Evolutionary conservation across 2,888 invertebrate species (phyloP).

Genomic region (Blastobasis adustella): DNA sequence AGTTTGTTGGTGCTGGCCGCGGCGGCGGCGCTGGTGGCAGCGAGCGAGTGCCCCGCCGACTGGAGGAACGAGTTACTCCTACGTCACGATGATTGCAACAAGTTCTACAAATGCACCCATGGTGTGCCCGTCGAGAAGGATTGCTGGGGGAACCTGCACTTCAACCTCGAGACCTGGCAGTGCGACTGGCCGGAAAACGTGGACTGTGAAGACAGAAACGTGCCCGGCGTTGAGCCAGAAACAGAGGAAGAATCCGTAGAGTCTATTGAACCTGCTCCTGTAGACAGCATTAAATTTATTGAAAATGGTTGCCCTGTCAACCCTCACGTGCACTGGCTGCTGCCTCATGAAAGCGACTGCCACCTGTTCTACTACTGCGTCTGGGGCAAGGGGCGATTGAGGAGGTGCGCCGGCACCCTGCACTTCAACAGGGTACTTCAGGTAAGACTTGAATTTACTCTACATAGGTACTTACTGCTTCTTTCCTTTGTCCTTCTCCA

Average conservation of each 20-base stretch:
- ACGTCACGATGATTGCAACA: slow-evolving; percentile 73
- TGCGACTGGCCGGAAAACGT: slow-evolving; percentile 79
- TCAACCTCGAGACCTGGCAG: slow-evolving; percentile 65
- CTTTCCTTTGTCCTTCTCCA: no score
- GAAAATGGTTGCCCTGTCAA: slow-evolving; percentile 53
- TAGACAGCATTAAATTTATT: slow-evolving; percentile 20
- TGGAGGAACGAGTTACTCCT: slow-evolving; percentile 67
- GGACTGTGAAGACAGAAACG: slow-evolving; percentile 64
- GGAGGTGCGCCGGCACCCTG: slow-evolving; percentile 28
- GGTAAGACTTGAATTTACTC: slow-evolving; percentile 21
- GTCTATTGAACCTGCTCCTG: no score
- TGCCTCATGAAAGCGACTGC: slow-evolving; percentile 42
- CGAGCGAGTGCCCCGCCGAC: slow-evolving; percentile 40
- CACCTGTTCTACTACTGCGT: slow-evolving; percentile 54
- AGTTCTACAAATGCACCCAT: slow-evolving; percentile 80
- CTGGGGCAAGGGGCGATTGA: slow-evolving; percentile 37
- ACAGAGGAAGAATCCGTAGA: not conserved
- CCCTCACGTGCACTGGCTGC: slow-evolving; percentile 43
- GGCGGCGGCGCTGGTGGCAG: slow-evolving; percentile 23
- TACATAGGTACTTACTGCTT: no score
- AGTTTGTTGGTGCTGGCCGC: slow-evolving; percentile 9
- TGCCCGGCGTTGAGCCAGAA: slow-evolving; percentile 21
- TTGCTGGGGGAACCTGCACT: slow-evolving; percentile 74
- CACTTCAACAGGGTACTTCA: slow-evolving; percentile 45
- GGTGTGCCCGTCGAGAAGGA: slow-evolving; percentile 73